These are phyloP conservation scores for Pogonocichla stellata DNA, from an alignment of 2,113 vertebrate genomes.

Conservation along the genomic window DNA sequence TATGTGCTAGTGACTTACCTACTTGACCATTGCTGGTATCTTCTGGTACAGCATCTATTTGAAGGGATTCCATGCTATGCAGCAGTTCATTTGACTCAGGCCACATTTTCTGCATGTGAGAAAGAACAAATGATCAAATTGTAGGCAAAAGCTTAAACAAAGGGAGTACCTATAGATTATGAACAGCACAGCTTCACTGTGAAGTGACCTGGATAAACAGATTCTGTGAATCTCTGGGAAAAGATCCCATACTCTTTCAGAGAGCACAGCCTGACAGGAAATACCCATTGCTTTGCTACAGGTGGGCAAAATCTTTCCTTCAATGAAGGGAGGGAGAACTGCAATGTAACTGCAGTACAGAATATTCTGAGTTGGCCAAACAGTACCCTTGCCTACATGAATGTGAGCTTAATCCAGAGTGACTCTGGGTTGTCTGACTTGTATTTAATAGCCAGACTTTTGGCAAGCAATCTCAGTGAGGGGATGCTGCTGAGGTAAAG, in stretches of 20 bases:
- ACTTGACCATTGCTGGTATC: conserved; percentile 56
- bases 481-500: neutral
- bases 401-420: neutral
- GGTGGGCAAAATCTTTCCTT: neutral
- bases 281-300: neutral
- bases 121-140: neutral
- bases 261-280: neutral
- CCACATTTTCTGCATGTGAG: conserved; percentile 71
- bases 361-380: neutral
- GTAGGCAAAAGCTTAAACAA: neutral
- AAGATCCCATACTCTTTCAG: neutral
- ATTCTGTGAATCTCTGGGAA: neutral
- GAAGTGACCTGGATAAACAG: neutral
- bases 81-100: conserved; percentile 74
- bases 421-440: neutral
- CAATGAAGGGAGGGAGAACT: neutral
- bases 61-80: conserved; percentile 81
- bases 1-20: conserved; percentile 50
- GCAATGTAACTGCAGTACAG: neutral
- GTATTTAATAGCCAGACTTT: neutral
- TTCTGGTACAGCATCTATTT: conserved; percentile 67
- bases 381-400: neutral
- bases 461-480: neutral
- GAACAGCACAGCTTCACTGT: neutral
- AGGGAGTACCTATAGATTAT: neutral